Evolutionary conservation across 23 tunicate species (phyloP).

Genomic region (Styela plicata): DNA sequence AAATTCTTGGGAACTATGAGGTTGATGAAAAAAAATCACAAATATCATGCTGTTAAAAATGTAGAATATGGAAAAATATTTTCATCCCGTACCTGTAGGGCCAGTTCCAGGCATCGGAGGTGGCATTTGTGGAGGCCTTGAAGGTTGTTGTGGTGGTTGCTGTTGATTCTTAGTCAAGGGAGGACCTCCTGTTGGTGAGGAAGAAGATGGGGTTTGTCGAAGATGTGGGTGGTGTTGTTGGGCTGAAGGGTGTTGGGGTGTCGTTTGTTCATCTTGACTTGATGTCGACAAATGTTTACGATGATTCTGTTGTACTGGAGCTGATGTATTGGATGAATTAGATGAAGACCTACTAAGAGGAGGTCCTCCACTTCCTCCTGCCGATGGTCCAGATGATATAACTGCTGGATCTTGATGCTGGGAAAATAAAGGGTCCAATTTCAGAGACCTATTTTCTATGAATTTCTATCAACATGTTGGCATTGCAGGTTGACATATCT

Average conservation of each 20-base stretch:
- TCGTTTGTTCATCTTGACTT: slow-evolving; percentile 8
- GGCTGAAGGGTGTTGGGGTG: background rate
- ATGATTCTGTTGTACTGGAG: background rate
- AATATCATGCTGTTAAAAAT: too few relatives aligned
- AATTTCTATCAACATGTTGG: too few relatives aligned
- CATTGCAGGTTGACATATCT: too few relatives aligned
- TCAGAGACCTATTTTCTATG: too few relatives aligned
- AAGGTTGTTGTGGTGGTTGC: background rate
- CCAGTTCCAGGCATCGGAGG: background rate
- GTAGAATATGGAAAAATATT: too few relatives aligned
- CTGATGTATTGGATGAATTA: slow-evolving; percentile 11
- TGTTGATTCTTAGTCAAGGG: background rate
- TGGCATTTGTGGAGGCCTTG: slow-evolving; percentile 9
- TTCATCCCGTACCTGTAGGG: background rate
- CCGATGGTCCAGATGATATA: background rate
- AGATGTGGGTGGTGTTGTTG: slow-evolving; percentile 6
- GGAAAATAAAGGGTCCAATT: too few relatives aligned
- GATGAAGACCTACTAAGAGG: slow-evolving; percentile 21
- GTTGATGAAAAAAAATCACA: too few relatives aligned
- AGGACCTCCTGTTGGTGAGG: slow-evolving; percentile 15
- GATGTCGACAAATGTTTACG: slow-evolving; percentile 20
- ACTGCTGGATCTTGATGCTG: slow-evolving; percentile 27
- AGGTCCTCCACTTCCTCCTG: slow-evolving; percentile 7
- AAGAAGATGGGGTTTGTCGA: background rate
- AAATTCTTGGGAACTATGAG: too few relatives aligned